These are phyloP conservation scores for Rhynchonycteris naso DNA, from an alignment of 2,797 vertebrate species.

Conservation along the genomic window DNA sequence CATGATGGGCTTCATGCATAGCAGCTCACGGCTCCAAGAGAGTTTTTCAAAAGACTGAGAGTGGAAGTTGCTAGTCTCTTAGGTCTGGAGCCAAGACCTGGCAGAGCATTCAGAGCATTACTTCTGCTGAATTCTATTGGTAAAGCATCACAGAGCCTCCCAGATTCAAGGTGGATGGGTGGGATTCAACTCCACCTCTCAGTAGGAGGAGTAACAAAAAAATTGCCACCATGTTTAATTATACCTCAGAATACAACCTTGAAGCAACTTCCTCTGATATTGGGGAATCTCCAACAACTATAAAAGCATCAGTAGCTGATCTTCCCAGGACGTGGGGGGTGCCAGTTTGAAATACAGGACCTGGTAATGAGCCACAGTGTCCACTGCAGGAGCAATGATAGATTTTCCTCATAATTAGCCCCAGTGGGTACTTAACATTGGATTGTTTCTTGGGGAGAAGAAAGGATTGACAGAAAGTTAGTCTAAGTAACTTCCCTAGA, in stretches of 20 bases:
- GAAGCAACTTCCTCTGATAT: accelerated
- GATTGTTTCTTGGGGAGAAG: background rate
- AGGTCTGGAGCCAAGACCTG: background rate
- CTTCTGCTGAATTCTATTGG: background rate
- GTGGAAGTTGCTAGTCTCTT: background rate
- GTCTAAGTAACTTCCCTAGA: background rate
- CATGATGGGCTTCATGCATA: background rate
- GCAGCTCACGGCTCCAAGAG: background rate
- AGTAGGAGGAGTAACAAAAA: background rate
- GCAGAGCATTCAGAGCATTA: background rate
- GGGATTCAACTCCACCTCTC: background rate
- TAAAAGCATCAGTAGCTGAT: background rate
- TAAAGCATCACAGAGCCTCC: background rate
- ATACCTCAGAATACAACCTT: background rate
- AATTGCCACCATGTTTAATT: background rate
- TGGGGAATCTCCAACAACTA: background rate
- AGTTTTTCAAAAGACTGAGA: background rate
- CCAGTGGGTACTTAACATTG: background rate
- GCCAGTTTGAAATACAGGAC: background rate
- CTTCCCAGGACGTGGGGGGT: background rate
- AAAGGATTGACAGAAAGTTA: background rate
- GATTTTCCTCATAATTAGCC: background rate
- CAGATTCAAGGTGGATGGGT: background rate
- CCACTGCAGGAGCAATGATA: background rate
- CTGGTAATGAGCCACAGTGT: too few relatives aligned